Evolutionary conservation across 1,140 invertebrate species (phyloP), one percentile per base, ranked within the genome.

Genomic region (Drosophila willistoni): DNA sequence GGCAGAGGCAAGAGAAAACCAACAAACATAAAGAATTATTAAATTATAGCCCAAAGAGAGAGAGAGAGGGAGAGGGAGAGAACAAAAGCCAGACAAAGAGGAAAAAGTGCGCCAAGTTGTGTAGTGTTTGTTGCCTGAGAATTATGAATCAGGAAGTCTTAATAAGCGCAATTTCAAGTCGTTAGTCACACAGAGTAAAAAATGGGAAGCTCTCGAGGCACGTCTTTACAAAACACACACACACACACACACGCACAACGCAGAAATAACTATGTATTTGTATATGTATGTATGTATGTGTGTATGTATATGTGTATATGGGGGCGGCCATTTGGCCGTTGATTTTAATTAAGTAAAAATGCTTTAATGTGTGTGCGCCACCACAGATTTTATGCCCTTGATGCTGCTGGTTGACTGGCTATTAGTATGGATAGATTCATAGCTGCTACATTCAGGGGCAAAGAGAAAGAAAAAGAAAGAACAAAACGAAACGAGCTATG

Each of bases 121-220:
- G 29, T 29, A 3, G 29, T 68, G 67, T 60, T 55, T 44, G 78
- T 64, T 84, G 69, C 71, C 75, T 75, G 79, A 77, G 34, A 82
- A 86, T 90, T 86, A 86, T 80, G 79, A 85, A 90, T 90, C 86
- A 90, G 86, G 86, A 90, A 90, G 86, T 90, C 86, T 90, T 90
- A 90, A 90, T 90, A 90, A 90, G 82, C 82, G 81, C 86, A 90
- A 90, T 90, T 90, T 90, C 71, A 85, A 79, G 81, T 90, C 82
- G 82, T 90, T 90, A 90, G 82, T 90, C 79, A 79, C 71, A 79
- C 71, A 81, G 68, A 72, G 67, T 71, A 77, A 65, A 17, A 57
- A 64, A 47, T 70, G 72, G 75, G 47, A 73, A 77, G 73, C 68
- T 64, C 69, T 72, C 77, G 47, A 68, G 72, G 64, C 69, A 78